Evolutionary conservation across 2,113 vertebrate species (phyloP), one percentile per base, ranked within the genome.

Genomic region (Nycticebus coucang): DNA sequence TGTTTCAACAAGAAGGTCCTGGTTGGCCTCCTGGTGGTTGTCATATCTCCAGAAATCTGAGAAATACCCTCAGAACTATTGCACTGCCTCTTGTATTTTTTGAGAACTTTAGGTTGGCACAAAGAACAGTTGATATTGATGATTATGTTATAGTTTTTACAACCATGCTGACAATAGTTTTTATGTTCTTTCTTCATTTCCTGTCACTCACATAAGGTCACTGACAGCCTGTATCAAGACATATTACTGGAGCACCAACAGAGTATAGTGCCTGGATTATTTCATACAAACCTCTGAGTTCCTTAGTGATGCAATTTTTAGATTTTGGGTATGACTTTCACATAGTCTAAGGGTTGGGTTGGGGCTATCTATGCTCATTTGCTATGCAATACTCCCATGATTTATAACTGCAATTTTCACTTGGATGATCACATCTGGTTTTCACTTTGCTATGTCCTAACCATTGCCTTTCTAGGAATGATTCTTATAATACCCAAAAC

Each of bases 341-440:
- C 1, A 7, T 64, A 6, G 7, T 24, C 41, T 74, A 37, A 64
- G 24, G 80, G 24, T 24, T 75, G 22, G 30, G 22, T 84, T 75
- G 24, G 53, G 57, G 26, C 90, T 64, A 50, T 74, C 30, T 92
- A 53, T 75, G 24, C 62, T 84, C 57, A 74, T 84, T 33, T 83
- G 80, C 11, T 84, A 53, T 53, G 17, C 17, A 75, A 55, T 84
- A 75, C 15, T 84, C 80, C 22, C 77, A 69, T 35, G 71, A 18
- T n/a, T 80, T 80, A 68, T 57, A 41, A 75, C 45, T 74, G 15
- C 7, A 64, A 15, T 74, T 91, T 62, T 71, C 26, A 83, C 55
- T 21, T 91, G 79, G 66, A 62, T 92, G 84, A 84, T 92, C 41
- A 92, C 41, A 75, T 92, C 30, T 64, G 80, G 1, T 64, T 92